phyloP scores from a whole-genome alignment of 2,113 vertebrate species.

The Menura novaehollandiae region DNA sequence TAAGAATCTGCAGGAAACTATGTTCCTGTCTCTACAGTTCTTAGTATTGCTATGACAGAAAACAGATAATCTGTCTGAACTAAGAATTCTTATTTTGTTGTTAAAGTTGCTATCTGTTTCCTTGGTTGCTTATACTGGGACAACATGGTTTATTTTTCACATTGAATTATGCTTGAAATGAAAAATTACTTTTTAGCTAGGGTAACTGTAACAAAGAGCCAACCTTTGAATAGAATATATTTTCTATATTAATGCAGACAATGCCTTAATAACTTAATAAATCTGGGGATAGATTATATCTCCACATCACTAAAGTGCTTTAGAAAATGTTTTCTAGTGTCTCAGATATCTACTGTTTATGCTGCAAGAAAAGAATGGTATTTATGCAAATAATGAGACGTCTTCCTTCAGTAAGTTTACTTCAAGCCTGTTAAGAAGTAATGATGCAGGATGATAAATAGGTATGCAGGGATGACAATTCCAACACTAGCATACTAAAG shows the following conservation, averaged over 20 bases:
- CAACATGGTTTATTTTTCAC: not conserved
- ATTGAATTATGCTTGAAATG: not conserved
- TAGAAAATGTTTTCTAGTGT: not conserved
- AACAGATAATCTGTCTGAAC: not conserved
- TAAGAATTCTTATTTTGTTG: not conserved
- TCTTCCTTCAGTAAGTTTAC: not conserved
- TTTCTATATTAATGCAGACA: not conserved
- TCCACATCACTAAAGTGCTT: not conserved
- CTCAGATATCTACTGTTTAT: not conserved
- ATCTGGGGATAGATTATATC: not conserved
- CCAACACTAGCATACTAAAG: not conserved
- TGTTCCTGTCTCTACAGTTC: not conserved
- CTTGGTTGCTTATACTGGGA: not conserved
- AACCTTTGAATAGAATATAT: not conserved
- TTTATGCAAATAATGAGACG: not conserved
- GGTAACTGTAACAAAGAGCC: not conserved
- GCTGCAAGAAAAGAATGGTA: not conserved
- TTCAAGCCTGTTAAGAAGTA: not conserved
- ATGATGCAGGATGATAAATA: not conserved
- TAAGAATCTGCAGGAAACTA: not conserved
- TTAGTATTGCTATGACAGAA: not conserved
- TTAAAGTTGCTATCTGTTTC: not conserved
- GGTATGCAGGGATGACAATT: not conserved
- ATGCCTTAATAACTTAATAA: not conserved
- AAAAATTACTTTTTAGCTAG: not conserved